Evolutionary conservation across 2,113 vertebrate species (phyloP).

Genomic region (Halcyon senegalensis): DNA sequence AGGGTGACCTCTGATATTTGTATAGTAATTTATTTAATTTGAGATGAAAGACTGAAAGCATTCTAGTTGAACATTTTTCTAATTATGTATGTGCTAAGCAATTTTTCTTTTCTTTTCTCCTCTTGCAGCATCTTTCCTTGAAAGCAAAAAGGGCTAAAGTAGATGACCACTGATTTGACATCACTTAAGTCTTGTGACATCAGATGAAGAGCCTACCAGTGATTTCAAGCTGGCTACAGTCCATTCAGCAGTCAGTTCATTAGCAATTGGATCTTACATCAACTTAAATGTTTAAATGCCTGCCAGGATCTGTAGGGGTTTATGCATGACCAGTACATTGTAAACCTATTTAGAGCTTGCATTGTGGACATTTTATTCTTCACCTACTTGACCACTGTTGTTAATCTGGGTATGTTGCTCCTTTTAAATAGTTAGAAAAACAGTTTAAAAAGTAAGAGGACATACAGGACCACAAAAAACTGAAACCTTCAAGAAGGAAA

Average conservation of each 20-base stretch:
- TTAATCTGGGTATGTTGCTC: slow-evolving; percentile 45
- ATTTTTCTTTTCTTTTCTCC: neutral
- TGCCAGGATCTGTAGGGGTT: slow-evolving; percentile 56
- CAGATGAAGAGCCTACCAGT: slow-evolving; percentile 28
- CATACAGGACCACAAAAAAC: neutral
- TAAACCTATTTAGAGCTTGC: slow-evolving; percentile 50
- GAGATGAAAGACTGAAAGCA: neutral
- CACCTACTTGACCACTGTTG: slow-evolving; percentile 25
- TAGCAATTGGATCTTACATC: slow-evolving; percentile 5
- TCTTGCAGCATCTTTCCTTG: slow-evolving; percentile 80
- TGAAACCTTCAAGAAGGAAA: neutral
- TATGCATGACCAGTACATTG: slow-evolving; percentile 53
- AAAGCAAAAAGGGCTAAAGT: slow-evolving; percentile 81
- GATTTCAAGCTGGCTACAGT: slow-evolving; percentile 40
- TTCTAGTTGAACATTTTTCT: neutral
- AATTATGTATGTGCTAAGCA: neutral
- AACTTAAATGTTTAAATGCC: slow-evolving; percentile 39
- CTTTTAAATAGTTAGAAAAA: slow-evolving; percentile 59
- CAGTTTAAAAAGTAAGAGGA: slow-evolving; percentile 20
- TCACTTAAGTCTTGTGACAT: neutral
- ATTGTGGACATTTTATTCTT: neutral
- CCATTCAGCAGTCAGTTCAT: slow-evolving; percentile 48
- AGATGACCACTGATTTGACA: slow-evolving; percentile 74
- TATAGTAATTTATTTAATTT: neutral
- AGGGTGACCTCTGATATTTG: neutral